Evolutionary conservation across 2,113 vertebrate species (phyloP), one percentile per base, ranked within the genome.

Genomic region (Furnarius figulus): DNA sequence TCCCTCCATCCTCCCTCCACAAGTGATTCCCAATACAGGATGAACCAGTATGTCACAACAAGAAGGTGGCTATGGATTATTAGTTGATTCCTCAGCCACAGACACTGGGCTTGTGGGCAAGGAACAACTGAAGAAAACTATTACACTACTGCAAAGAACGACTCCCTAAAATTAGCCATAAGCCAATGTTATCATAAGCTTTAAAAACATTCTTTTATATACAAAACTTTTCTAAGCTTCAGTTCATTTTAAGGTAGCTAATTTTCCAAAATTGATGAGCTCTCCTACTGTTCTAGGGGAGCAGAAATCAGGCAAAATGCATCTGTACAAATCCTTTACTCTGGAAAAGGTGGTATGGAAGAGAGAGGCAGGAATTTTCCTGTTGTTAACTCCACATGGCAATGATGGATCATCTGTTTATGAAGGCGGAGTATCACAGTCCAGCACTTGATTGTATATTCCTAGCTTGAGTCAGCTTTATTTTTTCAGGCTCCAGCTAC

Each of bases 21-120:
- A 22, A 76, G 63, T 19, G 61, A 89, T 94, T 59, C 61, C 79
- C 76, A 75, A 42, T 79, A 87, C 90, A 82, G 90, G 96, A 92
- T 4, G 9, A 95, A 62, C 88, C 37, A 40, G 90, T 94, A 42
- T 93, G 93, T 87, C 90, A 65, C 76, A 95, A 71, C 35, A 62
- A 72, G 39, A 22, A 66, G 52, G 65, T 90, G 70, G 20, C 86
- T 81, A 16, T 0, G 0, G 55, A 23, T 92, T 88, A 50, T 68
- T 91, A 42, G 30, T 55, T 31, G 33, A 37, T 63, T 74, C 47
- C 59, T 86, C 75, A 92, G 65, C 72, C 65, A 50, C 0, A 0
- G 68, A 67, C 78, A 37, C 47, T 25, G 42, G 9, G 22, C 28
- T 66, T 84, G 31, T 71, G 49, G 61, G n/a, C 56, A 81, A 21